Percentiles rank a stretch among this genome's conserved stretches.
These are phyloP conservation scores for Clarias laeviceps DNA, from an alignment of 2,797 vertebrate species.

Conservation along the genomic window DNA sequence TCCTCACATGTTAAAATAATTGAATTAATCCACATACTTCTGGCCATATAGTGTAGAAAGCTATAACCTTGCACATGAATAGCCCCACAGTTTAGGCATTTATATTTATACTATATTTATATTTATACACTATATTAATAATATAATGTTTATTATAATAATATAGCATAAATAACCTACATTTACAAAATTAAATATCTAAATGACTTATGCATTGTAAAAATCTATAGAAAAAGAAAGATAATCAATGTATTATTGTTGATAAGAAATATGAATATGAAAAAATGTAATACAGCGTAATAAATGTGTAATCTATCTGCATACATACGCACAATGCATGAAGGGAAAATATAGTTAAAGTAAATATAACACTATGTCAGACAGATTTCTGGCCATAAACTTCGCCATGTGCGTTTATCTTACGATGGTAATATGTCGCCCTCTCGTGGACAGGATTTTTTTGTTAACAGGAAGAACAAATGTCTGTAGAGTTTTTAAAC, in stretches of 20 bases:
- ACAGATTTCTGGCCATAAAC: background rate
- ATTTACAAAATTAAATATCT: background rate
- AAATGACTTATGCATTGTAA: background rate
- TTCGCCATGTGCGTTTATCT: background rate
- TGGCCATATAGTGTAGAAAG: background rate
- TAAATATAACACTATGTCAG: background rate
- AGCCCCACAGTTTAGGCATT: too few species aligned
- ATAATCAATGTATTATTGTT: too few species aligned
- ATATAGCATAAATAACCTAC: background rate
- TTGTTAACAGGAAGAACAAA: background rate
- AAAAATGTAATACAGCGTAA: too few species aligned
- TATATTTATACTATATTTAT: too few species aligned
- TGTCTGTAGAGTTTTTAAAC: background rate
- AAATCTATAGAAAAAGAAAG: too few species aligned
- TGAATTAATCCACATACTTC: background rate
- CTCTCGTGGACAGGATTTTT: constrained; percentile 33
- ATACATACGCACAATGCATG: background rate
- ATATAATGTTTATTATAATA: background rate
- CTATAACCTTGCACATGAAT: background rate
- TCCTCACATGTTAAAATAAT: too few species aligned
- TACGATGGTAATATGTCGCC: constrained; percentile 8
- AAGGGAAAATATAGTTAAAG: background rate
- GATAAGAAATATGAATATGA: too few species aligned
- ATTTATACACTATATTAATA: too few species aligned
- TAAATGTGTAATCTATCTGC: background rate